A percentile compares a stretch with the other conserved stretches of the same genome.
These are phyloP conservation scores for Leiothrix lutea DNA, from an alignment of 2,113 vertebrate species.

Conservation along the genomic window DNA sequence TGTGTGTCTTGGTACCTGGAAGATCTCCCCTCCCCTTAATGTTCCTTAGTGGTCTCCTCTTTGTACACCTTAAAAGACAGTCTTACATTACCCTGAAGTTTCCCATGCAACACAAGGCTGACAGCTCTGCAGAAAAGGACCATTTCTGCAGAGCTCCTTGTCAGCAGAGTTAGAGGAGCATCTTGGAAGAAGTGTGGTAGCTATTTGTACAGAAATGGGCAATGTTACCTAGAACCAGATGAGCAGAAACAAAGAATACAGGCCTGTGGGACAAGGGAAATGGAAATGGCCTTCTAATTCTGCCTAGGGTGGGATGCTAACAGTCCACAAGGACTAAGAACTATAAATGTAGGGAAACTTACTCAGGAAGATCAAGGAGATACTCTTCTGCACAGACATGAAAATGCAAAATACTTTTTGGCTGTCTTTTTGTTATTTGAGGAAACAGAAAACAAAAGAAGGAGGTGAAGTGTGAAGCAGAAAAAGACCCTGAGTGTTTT, in stretches of 20 bases:
- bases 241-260: not conserved
- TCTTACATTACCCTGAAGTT: not conserved
- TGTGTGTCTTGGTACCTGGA: not conserved
- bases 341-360: not conserved
- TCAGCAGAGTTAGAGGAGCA: not conserved
- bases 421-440: not conserved
- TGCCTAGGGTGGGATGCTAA: not conserved
- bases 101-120: not conserved
- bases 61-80: not conserved
- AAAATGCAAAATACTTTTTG: not conserved
- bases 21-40: not conserved
- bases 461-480: not conserved
- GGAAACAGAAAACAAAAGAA: not conserved
- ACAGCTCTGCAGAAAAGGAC: not conserved
- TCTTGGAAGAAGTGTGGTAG: not conserved
- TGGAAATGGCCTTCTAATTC: not conserved
- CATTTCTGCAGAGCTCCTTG: not conserved
- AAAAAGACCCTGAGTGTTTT: not conserved
- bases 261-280: not conserved
- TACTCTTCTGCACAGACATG: not conserved
- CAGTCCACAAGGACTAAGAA: not conserved
- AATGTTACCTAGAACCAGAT: not conserved
- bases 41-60: not conserved
- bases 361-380: not conserved
- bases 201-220: not conserved